Percentiles rank a stretch among this genome's conserved stretches.
phyloP scores from a whole-genome alignment of 2,113 vertebrate genomes.

The Clinocottus analis region DNA sequence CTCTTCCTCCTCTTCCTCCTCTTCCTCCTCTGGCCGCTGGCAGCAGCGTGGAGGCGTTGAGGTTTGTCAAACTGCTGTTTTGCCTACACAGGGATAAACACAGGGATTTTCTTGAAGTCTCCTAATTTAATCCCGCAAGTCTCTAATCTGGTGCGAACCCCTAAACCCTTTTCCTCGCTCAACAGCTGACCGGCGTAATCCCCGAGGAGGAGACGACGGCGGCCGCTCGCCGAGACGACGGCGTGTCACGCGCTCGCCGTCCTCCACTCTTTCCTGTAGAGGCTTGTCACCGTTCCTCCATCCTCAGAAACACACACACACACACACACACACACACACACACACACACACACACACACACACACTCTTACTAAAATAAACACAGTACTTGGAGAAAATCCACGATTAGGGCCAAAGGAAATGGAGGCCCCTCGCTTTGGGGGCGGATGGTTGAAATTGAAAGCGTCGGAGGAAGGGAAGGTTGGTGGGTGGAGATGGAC shows the following conservation, averaged over 20 bases:
- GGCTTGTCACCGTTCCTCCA: slow-evolving; percentile 44
- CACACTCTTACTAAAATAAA: too few species aligned
- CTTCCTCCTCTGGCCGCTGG: too few species aligned
- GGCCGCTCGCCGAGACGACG: too few species aligned
- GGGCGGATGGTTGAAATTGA: slow-evolving; percentile 75
- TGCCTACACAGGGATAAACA: slow-evolving; percentile 68
- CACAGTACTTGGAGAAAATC: slow-evolving; percentile 91
- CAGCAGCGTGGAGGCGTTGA: slow-evolving; percentile 21
- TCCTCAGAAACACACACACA: too few species aligned
- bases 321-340: too few species aligned
- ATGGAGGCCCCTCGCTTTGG: slow-evolving; percentile 74
- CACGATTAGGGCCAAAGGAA: slow-evolving; percentile 88
- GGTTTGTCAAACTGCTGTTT: slow-evolving; percentile 63
- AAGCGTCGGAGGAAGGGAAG: slow-evolving; percentile 80
- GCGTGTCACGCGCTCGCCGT: too few species aligned
- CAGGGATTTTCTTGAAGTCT: slow-evolving; percentile 79
- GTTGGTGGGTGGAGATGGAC: slow-evolving; percentile 89
- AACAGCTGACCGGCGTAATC: slow-evolving; percentile 78
- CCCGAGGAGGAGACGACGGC: too few species aligned
- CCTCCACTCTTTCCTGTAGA: slow-evolving; percentile 3
- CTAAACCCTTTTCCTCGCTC: slow-evolving; percentile 77
- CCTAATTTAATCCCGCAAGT: slow-evolving; percentile 81
- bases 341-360: too few species aligned
- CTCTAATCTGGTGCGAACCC: slow-evolving; percentile 81
- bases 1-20: too few species aligned